Percentiles rank a stretch among this genome's conserved stretches.
Conservation (phyloP, 2,888 invertebrate genomes). For the Empis livida region DNA sequence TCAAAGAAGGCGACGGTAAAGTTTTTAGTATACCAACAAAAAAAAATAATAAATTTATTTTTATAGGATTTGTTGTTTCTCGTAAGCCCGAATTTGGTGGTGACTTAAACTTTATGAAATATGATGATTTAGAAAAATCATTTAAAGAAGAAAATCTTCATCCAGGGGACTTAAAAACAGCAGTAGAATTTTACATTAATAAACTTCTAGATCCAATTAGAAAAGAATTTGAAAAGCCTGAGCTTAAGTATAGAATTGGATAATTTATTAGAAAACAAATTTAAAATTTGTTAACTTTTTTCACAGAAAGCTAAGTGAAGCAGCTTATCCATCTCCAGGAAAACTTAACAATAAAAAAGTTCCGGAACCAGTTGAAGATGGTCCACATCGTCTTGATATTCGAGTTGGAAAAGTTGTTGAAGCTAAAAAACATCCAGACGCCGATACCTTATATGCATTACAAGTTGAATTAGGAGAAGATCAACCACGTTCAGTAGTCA, state of each 20-base stretch:
- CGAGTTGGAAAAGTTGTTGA: slow-evolving; percentile 77
- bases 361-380: slow-evolving; percentile 38
- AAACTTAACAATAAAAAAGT: slow-evolving; percentile 35
- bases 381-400: slow-evolving; percentile 70
- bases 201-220: slow-evolving; percentile 78
- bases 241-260: slow-evolving; percentile 46
- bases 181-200: slow-evolving; percentile 76
- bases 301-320: slow-evolving; percentile 48
- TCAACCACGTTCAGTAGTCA: slow-evolving; percentile 57
- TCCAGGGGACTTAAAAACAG: slow-evolving; percentile 84
- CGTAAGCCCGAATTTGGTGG: slow-evolving; percentile 70
- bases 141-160: slow-evolving; percentile 76
- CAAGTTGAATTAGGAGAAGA: slow-evolving; percentile 80
- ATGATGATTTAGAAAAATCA: slow-evolving; percentile 64
- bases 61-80: slow-evolving; percentile 49
- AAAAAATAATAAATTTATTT: neutral
- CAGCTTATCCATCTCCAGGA: slow-evolving; percentile 70
- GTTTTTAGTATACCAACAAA: too few species aligned
- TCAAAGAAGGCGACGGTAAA: slow-evolving; percentile 49
- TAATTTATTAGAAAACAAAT: neutral
- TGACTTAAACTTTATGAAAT: slow-evolving; percentile 53
- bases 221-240: slow-evolving; percentile 65
- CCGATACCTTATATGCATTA: slow-evolving; percentile 83
- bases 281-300: neutral
- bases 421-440: slow-evolving; percentile 79